Evolutionary conservation across 2,113 vertebrate species (phyloP), one percentile per base, ranked within the genome.

Genomic region (Scomber japonicus): DNA sequence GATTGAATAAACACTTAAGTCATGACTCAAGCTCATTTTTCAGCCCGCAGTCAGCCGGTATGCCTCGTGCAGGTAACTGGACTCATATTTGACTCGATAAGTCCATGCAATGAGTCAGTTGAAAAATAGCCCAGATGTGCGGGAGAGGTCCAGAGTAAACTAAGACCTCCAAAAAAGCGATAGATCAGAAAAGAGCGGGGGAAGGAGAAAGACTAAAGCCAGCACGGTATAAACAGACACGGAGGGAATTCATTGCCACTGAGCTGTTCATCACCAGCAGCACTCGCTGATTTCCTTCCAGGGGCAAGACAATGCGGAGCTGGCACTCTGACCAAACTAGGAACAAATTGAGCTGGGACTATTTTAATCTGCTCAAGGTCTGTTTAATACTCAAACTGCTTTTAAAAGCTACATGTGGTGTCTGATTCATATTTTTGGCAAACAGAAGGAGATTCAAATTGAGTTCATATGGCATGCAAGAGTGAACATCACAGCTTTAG

Each of bases 291-390:
- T 83, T 87, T 89, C 90, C 91, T 91, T 92, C 83, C 89, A 89
- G 51, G 84, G 90, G 62, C 65, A 90, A 81, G 59, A 77, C 70
- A 71, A 62, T 30, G 67, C 21, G 63, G 67, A 19, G 75, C 60
- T 88, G 83, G 79, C 71, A 82, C 65, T 77, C 73, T 67, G 79
- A 84, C 86, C 91, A 90, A 92, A 91, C 77, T 87, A 83, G 91
- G 85, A 90, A 73, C 75, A 66, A 79, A n/a, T 11, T 14, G 56
- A 71, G 79, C 59, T 17, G 31, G 13, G 49, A 70, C 72, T 68
- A 70, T 81, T 86, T 82, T 62, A 74, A 82, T 78, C 66, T 40
- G 59, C 49, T 50, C 13, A 1, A 21, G n/a, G 17, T 61, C 71
- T 83, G 62, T 56, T 54, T 35, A 69, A 77, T 48, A 64, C 12